Base-by-base conservation (phyloP, 2,888 invertebrate species). In the Himalopsyche kuldschensis region DNA sequence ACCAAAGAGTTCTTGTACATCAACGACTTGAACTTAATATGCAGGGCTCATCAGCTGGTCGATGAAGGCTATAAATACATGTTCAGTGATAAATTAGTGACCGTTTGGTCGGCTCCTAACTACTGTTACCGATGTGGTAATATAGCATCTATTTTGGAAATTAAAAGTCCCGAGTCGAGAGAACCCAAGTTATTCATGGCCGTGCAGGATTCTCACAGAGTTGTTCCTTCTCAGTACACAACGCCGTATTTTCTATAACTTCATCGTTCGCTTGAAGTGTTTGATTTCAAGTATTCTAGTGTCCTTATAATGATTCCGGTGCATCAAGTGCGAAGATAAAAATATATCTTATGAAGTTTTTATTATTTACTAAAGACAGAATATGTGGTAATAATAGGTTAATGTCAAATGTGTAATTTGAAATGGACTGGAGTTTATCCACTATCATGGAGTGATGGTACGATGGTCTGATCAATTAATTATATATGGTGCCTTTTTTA, bases 91-190 rank as follows among this genome's bases (percentile, higher is more conserved):
- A 96, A 97, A 89, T 91, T 99, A 87, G 98, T 99, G 47, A 99
- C 99, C 0, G 98, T 99, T 1, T 99, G 99, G 98, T 98, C 99
- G 20, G 99, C 99, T 5, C 99, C 99, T 4, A 99, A 99, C 91
- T 99, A 99, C 90, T 99, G 99, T 91, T 99, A 99, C 90, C 95
- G 99, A 32, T 99, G 99, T 89, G 99, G 99, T 77, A 99, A 99
- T 90, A 95, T 98, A 82, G 99, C 99, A 4, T 98, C 99, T 79
- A 99, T 99, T 88, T 92, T 99, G 89, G 96, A 96, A 89, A 97
- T 99, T 89, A 93, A 94, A 85, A 94, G 95, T 85, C 94, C 95
- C 8, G 95, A 96, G 87, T 94, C 95, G 87, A 94, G 95, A 89
- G 93, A 93, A 87, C 93, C 96, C 27, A 97, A 97, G 90, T 93